These are phyloP conservation scores for Philaenus spumarius DNA, from an alignment of 1,140 invertebrate species.

Conservation along the genomic window DNA sequence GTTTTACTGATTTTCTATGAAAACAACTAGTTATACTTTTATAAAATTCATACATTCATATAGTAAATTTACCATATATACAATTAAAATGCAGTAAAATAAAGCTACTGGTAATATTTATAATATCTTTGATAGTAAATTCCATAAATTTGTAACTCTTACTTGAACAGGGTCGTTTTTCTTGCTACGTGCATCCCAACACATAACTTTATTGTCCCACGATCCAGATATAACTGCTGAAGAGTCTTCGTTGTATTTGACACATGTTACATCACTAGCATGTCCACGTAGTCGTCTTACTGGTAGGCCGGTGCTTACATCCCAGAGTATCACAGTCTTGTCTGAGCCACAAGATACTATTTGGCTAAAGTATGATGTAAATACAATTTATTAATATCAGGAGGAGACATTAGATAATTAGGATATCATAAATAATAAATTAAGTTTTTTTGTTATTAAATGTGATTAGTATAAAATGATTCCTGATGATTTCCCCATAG, in stretches of 20 bases:
- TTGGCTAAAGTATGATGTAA: slow-evolving; percentile 48
- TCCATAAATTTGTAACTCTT: too few species aligned
- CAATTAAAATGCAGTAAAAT: too few species aligned
- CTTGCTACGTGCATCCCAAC: slow-evolving; percentile 78
- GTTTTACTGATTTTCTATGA: too few species aligned
- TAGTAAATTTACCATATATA: too few species aligned
- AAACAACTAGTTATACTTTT: too few species aligned
- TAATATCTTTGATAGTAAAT: too few species aligned
- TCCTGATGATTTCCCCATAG: too few species aligned
- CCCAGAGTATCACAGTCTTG: slow-evolving; percentile 85
- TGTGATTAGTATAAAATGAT: too few species aligned
- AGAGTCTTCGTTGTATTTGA: slow-evolving; percentile 91
- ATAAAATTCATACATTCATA: too few species aligned
- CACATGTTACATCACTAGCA: slow-evolving; percentile 78
- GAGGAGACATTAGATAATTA: not conserved
- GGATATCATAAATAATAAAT: too few species aligned
- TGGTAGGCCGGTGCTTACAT: slow-evolving; percentile 78
- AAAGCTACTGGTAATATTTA: too few species aligned
- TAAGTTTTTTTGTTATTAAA: too few species aligned
- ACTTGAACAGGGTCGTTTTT: slow-evolving; percentile 68
- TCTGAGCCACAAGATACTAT: slow-evolving; percentile 82
- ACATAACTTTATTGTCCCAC: slow-evolving; percentile 82
- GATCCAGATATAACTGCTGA: slow-evolving; percentile 84
- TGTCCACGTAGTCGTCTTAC: slow-evolving; percentile 79
- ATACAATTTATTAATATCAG: not conserved